These are phyloP conservation scores for Ditylenchus dipsaci DNA, from an alignment of 1,140 invertebrate species.

Conservation along the genomic window DNA sequence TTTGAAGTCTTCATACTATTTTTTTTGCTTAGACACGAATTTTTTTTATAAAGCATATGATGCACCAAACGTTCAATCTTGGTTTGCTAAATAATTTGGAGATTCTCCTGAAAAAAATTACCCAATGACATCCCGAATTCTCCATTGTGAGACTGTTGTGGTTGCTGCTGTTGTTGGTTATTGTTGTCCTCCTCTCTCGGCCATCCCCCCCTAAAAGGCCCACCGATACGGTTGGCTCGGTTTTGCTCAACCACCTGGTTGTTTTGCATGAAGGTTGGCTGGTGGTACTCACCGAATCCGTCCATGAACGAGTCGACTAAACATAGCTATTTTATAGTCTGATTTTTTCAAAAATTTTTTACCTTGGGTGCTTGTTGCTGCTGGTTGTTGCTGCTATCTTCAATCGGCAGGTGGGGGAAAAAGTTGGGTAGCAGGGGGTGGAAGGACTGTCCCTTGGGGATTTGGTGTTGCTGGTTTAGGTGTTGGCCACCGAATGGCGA, in stretches of 20 bases:
- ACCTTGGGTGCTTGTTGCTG: neutral
- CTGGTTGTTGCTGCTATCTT: too few relatives aligned
- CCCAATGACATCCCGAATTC: constrained; percentile 12
- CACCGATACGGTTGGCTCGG: constrained; percentile 16
- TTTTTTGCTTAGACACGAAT: too few relatives aligned
- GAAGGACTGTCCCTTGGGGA: neutral
- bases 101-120: too few relatives aligned
- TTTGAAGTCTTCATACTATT: too few relatives aligned
- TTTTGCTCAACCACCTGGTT: constrained; percentile 23
- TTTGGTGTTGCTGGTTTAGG: neutral
- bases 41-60: too few relatives aligned
- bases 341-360: neutral
- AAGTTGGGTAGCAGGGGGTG: neutral
- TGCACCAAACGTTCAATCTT: too few relatives aligned
- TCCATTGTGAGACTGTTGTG: constrained; percentile 12
- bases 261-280: constrained; percentile 32
- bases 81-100: too few relatives aligned
- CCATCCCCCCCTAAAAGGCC: constrained; percentile 17
- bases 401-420: neutral
- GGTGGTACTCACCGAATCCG: constrained; percentile 41
- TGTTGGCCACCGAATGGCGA: neutral
- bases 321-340: neutral
- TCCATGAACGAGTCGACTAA: constrained; percentile 36
- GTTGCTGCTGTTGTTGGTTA: constrained; percentile 19
- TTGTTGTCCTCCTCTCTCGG: constrained; percentile 29